These are phyloP conservation scores for Calephelis perditalis DNA, from an alignment of 2,888 invertebrate genomes.

Conservation along the genomic window DNA sequence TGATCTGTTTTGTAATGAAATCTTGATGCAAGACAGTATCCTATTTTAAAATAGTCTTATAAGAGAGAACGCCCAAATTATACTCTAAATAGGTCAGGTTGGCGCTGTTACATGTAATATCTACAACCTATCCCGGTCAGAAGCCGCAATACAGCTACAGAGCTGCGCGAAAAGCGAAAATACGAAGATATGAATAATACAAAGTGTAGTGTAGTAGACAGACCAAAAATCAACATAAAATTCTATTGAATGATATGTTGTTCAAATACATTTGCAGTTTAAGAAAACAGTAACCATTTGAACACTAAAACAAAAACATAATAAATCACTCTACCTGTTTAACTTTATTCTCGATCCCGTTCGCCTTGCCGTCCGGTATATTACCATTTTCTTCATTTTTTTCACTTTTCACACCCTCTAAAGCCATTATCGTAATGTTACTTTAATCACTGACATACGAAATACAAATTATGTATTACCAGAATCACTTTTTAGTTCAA, in stretches of 20 bases:
- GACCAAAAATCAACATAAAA: neutral
- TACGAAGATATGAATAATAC: slow-evolving; percentile 21
- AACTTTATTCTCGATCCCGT: slow-evolving; percentile 78
- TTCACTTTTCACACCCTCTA: slow-evolving; percentile 76
- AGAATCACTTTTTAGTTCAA: slow-evolving; percentile 50
- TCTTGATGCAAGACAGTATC: neutral
- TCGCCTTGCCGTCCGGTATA: slow-evolving; percentile 71
- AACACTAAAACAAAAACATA: slow-evolving; percentile 4
- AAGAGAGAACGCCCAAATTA: slow-evolving; percentile 23
- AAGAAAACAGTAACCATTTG: neutral
- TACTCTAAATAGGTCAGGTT: slow-evolving; percentile 66
- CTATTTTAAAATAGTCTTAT: slow-evolving; percentile 10
- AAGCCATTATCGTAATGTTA: slow-evolving; percentile 66
- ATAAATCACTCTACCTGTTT: slow-evolving; percentile 64
- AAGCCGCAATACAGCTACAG: slow-evolving; percentile 35
- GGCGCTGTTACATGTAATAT: slow-evolving; percentile 43
- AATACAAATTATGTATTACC: slow-evolving; percentile 44
- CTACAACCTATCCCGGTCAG: slow-evolving; percentile 49
- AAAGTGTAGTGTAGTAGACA: neutral
- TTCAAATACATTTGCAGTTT: neutral
- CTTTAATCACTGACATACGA: slow-evolving; percentile 73
- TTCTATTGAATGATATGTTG: neutral
- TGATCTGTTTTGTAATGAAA: no score
- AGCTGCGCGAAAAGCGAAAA: slow-evolving; percentile 57
- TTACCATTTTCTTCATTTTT: slow-evolving; percentile 74